A percentile compares a stretch with the other conserved stretches of the same genome.
phyloP scores from a whole-genome alignment of 2,113 vertebrate genomes.

The Pantherophis guttatus region DNA sequence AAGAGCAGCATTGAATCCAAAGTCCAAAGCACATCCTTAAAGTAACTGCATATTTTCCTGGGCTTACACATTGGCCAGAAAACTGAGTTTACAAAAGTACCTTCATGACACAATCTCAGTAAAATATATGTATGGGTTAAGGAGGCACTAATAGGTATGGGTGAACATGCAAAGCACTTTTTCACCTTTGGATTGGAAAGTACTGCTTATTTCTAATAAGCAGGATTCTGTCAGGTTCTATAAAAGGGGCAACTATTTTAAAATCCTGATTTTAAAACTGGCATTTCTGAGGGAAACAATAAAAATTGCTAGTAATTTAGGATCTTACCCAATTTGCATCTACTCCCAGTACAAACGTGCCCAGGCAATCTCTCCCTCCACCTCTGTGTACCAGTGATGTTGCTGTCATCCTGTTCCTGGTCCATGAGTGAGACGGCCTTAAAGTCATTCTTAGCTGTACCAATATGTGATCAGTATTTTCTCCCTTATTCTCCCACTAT shows the following conservation, averaged over 20 bases:
- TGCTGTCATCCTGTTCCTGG: not conserved
- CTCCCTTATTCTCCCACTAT: not conserved
- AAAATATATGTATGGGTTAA: not conserved
- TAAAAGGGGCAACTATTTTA: not conserved
- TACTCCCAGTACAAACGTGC: not conserved
- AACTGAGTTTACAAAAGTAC: not conserved
- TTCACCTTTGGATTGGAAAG: not conserved
- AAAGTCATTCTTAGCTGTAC: not conserved
- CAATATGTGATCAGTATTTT: not conserved
- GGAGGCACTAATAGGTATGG: not conserved
- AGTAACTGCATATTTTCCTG: not conserved
- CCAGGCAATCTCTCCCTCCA: not conserved
- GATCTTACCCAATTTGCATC: not conserved
- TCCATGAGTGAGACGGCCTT: not conserved
- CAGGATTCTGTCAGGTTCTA: not conserved
- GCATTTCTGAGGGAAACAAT: not conserved
- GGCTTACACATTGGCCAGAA: not conserved
- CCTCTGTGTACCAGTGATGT: not conserved
- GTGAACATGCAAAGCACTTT: not conserved
- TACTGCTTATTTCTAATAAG: not conserved
- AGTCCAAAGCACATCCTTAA: not conserved
- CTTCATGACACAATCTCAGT: not conserved
- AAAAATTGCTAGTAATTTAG: not conserved
- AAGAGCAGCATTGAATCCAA: not conserved
- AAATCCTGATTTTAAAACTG: not conserved